Evolutionary conservation across 2,113 vertebrate species (phyloP), one percentile per base, ranked within the genome.

Genomic region (Pachyramphus minor): DNA sequence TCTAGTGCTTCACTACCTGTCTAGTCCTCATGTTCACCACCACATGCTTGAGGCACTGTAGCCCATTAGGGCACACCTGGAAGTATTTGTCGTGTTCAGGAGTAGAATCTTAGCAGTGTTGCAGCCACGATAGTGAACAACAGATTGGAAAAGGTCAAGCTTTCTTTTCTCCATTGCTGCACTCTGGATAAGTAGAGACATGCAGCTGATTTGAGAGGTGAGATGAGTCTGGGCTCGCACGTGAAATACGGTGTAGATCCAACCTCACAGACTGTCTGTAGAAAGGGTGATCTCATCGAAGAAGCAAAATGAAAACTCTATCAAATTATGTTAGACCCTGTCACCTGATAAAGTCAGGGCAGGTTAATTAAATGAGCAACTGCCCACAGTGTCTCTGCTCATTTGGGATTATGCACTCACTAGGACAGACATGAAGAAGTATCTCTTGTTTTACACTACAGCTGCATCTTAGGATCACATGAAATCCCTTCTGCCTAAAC

Each of bases 291-390:
- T 78, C 83, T 95, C 74, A 62, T 86, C 69, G 35, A 23, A 72
- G 69, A 24, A 63, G 64, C 64, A 75, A 59, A 81, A 62, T 83
- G 73, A 94, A 86, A 87, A 91, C 78, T 89, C 88, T 75, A 92
- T 93, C 93, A 95, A 93, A 84, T 89, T 56, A 66, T 1, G 8
- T 92, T 96, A 87, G 69, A 62, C 64, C 87, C 82, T 81, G 78
- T 35, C 93, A 87, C 35, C 69, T 37, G 56, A 78, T 84, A 77
- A 90, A 89, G 86, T 59, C 81, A 69, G 47, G 47, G 42, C 73
- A 91, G 87, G 78, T 87, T 97, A 96, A 97, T 97, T 92, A 94
- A 96, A 91, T 90, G 81, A 95, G 76, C 90, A 64, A 47, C 83
- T 81, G 72, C 76, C 84, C 83, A 73, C 64, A 19, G 62, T 80